Percentiles rank a stretch among this genome's conserved stretches.
phyloP scores from a whole-genome alignment of 2,113 vertebrate genomes.

The Pangasianodon hypophthalmus region DNA sequence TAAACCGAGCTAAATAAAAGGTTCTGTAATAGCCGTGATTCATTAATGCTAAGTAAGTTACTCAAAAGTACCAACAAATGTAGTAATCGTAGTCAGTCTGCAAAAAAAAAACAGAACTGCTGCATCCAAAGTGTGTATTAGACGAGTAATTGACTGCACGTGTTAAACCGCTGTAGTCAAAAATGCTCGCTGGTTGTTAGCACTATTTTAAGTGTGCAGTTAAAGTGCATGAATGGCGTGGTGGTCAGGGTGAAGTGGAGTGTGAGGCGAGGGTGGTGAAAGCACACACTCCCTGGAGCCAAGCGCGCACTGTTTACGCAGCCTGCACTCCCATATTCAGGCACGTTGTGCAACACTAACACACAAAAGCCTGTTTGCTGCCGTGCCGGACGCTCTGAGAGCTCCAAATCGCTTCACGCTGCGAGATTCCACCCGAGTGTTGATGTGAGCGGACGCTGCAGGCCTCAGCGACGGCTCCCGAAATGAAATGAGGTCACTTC shows the following conservation, averaged over 20 bases:
- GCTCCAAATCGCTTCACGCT: slow-evolving; percentile 53
- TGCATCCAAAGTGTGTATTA: not conserved
- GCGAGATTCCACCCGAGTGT: slow-evolving; percentile 25
- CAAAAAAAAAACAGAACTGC: not conserved
- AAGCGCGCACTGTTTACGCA: slow-evolving; percentile 55
- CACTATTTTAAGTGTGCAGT: not conserved
- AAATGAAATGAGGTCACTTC: not conserved
- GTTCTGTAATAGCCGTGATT: not conserved
- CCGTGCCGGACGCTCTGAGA: slow-evolving; percentile 25
- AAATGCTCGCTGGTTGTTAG: not conserved
- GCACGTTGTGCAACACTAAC: slow-evolving; percentile 42
- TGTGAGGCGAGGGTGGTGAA: slow-evolving; percentile 6
- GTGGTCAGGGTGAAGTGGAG: not conserved
- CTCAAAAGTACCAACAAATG: not conserved
- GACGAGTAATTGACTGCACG: not conserved
- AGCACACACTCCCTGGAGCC: slow-evolving; percentile 28
- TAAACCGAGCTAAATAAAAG: not conserved
- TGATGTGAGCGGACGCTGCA: not conserved
- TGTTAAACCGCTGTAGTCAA: not conserved
- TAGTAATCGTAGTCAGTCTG: too few species aligned
- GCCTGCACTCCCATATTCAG: slow-evolving; percentile 46
- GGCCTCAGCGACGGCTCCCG: not conserved
- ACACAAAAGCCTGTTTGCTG: slow-evolving; percentile 34
- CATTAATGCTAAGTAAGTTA: not conserved
- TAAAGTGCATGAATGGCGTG: not conserved